These are phyloP conservation scores for Valencia hispanica DNA, from an alignment of 2,797 vertebrate species.

Conservation along the genomic window DNA sequence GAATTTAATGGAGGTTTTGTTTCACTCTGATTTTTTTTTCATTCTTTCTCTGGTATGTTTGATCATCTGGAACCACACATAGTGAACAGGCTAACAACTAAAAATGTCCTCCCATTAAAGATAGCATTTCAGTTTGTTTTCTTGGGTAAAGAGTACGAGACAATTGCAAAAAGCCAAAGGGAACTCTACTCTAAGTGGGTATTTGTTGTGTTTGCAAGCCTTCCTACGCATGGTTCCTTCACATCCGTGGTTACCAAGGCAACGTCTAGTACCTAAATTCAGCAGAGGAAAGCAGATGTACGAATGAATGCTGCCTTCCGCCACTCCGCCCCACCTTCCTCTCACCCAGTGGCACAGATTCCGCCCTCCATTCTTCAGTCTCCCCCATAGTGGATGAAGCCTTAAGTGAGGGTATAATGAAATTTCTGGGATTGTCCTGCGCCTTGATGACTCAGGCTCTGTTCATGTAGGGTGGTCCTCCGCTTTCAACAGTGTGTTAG, in stretches of 20 bases:
- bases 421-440: slow-evolving; percentile 68
- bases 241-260: slow-evolving; percentile 70
- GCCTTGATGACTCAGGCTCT: slow-evolving; percentile 55
- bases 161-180: slow-evolving; percentile 33
- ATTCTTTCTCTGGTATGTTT: slow-evolving; percentile 40
- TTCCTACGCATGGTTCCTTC: slow-evolving; percentile 12
- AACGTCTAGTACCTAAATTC: slow-evolving; percentile 50
- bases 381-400: slow-evolving; percentile 55
- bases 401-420: slow-evolving; percentile 73
- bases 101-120: slow-evolving; percentile 33
- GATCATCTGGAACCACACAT: slow-evolving; percentile 39
- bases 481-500: slow-evolving; percentile 10
- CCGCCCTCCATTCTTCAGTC: slow-evolving; percentile 28
- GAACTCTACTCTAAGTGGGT: slow-evolving; percentile 23
- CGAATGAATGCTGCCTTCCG: slow-evolving; percentile 42
- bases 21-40: slow-evolving; percentile 23
- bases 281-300: slow-evolving; percentile 64
- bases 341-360: slow-evolving; percentile 49
- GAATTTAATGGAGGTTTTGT: slow-evolving; percentile 46
- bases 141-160: slow-evolving; percentile 8
- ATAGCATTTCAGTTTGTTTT: slow-evolving; percentile 41
- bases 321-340: slow-evolving; percentile 40
- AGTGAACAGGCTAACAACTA: slow-evolving; percentile 37
- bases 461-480: slow-evolving; percentile 28
- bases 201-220: slow-evolving; percentile 4